Evolutionary conservation across 1,140 invertebrate species (phyloP), one percentile per base, ranked within the genome.

Genomic region (Papilio xuthus): DNA sequence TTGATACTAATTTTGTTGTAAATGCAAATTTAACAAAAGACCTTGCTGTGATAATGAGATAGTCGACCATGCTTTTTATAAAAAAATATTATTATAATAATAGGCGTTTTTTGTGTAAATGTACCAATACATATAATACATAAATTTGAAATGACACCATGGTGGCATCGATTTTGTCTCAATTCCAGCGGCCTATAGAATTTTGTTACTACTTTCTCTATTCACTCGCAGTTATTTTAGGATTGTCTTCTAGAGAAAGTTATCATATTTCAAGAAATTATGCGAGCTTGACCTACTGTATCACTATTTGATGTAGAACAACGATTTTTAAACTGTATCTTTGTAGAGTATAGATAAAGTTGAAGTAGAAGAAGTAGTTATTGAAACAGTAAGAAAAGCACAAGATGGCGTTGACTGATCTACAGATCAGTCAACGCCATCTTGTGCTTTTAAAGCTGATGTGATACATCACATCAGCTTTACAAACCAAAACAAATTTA

Each of bases 191-290:
- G 60, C 60, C 60, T 67, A 28, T 67, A 13, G 60, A 67, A 32
- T 60, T 26, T 60, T 28, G 26, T 67, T 67, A 28, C 60, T 26
- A 67, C 60, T 67, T 67, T 67, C 60, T 63, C 60, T 63, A 28
- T 63, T 63, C 60, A 28, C 23, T 67, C 10, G 60, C 50, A 53
- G n/a, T 20, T 67, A 67, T 28, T 67, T 67, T 67, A 67, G 26
- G 60, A 67, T 67, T 67, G 60, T 67, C 60, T 67, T 26, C 20
- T 60, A 67, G 23, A 67, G 60, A 67, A 67, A 67, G 60, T 67
- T 67, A 67, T 28, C 23, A 28, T 67, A 67, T 67, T 67, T 67
- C 6, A 32, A 67, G 12, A 28, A 67, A 67, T 28, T 67, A 67
- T 67, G 60, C 60, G 60, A 67, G 15, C 60, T 28, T 28, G 60